These are phyloP conservation scores for Homarus gammarus DNA, from an alignment of 2,888 invertebrate genomes.

Conservation along the genomic window DNA sequence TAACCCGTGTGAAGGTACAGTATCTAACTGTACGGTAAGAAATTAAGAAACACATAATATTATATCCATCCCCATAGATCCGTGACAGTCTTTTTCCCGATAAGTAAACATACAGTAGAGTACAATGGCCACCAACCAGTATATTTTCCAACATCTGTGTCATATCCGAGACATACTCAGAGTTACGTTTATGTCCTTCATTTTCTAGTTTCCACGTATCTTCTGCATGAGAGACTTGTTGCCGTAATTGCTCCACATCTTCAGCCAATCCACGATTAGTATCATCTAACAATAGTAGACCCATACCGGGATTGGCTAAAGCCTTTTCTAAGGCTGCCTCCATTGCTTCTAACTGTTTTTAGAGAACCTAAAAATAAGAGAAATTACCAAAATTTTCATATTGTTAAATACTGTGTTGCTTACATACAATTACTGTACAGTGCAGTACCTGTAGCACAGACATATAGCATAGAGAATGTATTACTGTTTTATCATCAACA, in stretches of 20 bases:
- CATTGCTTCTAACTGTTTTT: slow-evolving; percentile 16
- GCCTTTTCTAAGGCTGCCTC: slow-evolving; percentile 56
- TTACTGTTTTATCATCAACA: too few relatives aligned
- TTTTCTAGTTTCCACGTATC: slow-evolving; percentile 30
- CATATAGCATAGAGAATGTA: too few relatives aligned
- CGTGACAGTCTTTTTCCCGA: too few relatives aligned
- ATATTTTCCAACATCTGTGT: slow-evolving; percentile 59
- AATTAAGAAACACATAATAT: too few relatives aligned
- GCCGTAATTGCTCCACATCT: slow-evolving; percentile 59
- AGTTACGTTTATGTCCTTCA: slow-evolving; percentile 34
- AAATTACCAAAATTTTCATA: too few relatives aligned
- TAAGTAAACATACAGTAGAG: too few relatives aligned
- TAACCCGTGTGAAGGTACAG: too few relatives aligned
- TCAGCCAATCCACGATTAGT: slow-evolving; percentile 40
- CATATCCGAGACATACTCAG: slow-evolving; percentile 53
- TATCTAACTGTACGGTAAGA: too few relatives aligned
- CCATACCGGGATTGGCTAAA: slow-evolving; percentile 59
- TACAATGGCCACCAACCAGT: slow-evolving; percentile 35
- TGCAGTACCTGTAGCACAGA: too few relatives aligned
- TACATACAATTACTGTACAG: too few relatives aligned
- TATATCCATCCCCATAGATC: too few relatives aligned
- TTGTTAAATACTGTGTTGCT: neutral
- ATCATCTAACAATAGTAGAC: slow-evolving; percentile 54
- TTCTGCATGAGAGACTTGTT: slow-evolving; percentile 40
- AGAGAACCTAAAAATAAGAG: too few relatives aligned